Evolutionary conservation across 2,797 vertebrate genomes (phyloP), one percentile per base, ranked within the genome.

Genomic region (Dermochelys coriacea): DNA sequence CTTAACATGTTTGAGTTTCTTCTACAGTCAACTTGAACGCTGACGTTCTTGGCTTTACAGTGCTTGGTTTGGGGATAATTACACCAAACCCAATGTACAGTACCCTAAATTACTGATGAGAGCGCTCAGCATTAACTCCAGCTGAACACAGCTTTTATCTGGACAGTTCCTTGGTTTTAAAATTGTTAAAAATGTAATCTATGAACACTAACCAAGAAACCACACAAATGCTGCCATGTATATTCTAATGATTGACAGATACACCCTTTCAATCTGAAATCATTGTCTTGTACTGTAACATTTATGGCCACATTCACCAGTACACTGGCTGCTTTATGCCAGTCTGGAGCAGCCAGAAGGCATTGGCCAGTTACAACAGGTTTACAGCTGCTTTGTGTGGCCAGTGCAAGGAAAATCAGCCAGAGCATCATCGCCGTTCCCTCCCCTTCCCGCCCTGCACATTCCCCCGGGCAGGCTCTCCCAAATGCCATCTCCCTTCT

Each of bases 1-100:
- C 96, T 95, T 96, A 94, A 97, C 97, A 97, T 94, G 95, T 96
- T 97, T 97, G 89, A 96, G 96, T 97, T 96, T 97, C 96, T 97
- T 96, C 96, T 96, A 93, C 5, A 12, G 93, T 97, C 96, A 94
- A 94, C 93, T 95, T 90, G 93, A 89, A 85, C 8, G 27, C 45
- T 97, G 96, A 94, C 96, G 97, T 97, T 97, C 94, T 96, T 97
- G 94, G 86, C 90, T 95, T 97, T 93, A 89, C 92, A 91, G 93
- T 96, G 96, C 97, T 97, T 96, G 90, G 59, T 96, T 96, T 97
- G 94, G 96, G 96, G 96, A 94, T 95, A 93, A 80, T 93, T 95
- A 96, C 95, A 96, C 87, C 94, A 94, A 96, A 96, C 96, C 96
- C 94, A 95, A 97, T 78, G 90, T 94, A 59, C 89, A 91, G 94